Conservation (phyloP, 1,140 invertebrate genomes). For the Cydia amplana region DNA sequence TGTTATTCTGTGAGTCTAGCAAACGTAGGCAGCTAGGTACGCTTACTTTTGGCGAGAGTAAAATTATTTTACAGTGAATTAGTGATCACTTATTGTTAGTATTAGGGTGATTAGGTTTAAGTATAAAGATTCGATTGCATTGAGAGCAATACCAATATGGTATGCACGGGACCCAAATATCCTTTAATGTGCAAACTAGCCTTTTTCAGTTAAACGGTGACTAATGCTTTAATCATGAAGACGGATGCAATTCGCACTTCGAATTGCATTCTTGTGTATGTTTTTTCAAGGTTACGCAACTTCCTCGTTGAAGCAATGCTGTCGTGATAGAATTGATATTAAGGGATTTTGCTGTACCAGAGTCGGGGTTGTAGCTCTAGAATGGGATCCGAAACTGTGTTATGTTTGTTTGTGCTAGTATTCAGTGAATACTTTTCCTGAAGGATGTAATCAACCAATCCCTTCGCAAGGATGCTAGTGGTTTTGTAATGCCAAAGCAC, state of each 20-base stretch:
- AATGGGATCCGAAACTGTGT: too few relatives aligned
- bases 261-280: conserved; percentile 15
- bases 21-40: background rate
- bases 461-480: background rate
- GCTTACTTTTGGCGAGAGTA: background rate
- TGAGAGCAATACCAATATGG: too few relatives aligned
- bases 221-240: conserved; percentile 7
- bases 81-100: too few relatives aligned
- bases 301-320: conserved; percentile 15
- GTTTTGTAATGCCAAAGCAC: background rate
- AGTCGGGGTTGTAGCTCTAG: too few relatives aligned
- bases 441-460: background rate
- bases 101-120: too few relatives aligned
- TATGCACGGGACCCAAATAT: too few relatives aligned
- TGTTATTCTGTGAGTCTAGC: background rate
- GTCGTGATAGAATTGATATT: background rate
- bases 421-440: too few relatives aligned
- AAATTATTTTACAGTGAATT: background rate
- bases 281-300: background rate
- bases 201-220: background rate
- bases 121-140: too few relatives aligned
- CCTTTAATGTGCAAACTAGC: background rate
- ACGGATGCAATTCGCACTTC: conserved; percentile 9
- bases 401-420: too few relatives aligned
- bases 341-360: too few relatives aligned